Evolutionary conservation across 2,888 invertebrate genomes (phyloP), one percentile per base, ranked within the genome.

Genomic region (Brachycybe producta): DNA sequence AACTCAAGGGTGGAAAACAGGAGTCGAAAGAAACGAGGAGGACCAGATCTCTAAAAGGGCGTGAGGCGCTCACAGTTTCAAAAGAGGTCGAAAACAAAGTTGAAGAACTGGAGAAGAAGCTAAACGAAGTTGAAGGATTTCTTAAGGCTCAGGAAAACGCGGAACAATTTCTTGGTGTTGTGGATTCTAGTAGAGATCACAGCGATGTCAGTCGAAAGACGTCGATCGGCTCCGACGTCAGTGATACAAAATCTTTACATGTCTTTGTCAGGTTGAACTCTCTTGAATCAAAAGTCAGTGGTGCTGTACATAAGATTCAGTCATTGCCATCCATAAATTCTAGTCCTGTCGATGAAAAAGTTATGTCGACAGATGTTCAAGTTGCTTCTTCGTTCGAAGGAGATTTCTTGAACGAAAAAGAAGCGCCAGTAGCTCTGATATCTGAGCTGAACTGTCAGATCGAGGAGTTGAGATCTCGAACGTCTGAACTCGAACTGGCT

Each of bases 11-110:
- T 53, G 78, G 80, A 56, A 82, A 82, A 62, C 74, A 79, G 0
- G 86, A 86, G 61, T 77, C 78, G 0, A 73, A 81, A 58, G 83
- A 83, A 60, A 82, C 86, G 58, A 71, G 87, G 56, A 73, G 87
- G 55, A 84, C 86, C 32, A 70, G 86, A 21, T 86, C 86, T 0
- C 69, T 90, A 38, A 87, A 87, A 66, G 84, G 85, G 5, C 60
- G 62, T 51, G 61, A 63, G 36, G 84, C 86, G 65, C 75, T 84
- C 58, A 79, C 81, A 7, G 75, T 85, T 40, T 80, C 82, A 13
- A 84, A 84, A 65, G 85, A 86, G 65, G 76, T 88, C 17, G 88
- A 88, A 65, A 82, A 83, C 55, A 87, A 87, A 65, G 72, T 87
- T 40, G 75, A 75, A n/a, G 82, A 84, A 58, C 66, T 86, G 52